Evolutionary conservation across 2,113 vertebrate species (phyloP).

Genomic region (Amphilophus citrinellus): DNA sequence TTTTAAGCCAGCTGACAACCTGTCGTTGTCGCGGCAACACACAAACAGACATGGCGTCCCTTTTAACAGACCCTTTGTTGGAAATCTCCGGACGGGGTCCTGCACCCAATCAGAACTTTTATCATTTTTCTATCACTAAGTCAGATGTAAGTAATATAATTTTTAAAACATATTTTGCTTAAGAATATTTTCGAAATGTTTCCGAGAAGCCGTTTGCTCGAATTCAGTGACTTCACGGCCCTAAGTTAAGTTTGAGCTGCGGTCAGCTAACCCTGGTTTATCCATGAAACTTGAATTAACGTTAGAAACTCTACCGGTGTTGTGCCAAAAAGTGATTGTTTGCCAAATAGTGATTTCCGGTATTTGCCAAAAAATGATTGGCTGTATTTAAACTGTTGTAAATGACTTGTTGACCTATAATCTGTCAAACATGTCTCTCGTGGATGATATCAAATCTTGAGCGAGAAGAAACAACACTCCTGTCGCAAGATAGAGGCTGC

Average conservation of each 20-base stretch:
- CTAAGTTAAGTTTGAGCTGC: background rate
- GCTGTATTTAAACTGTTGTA: too few relatives aligned
- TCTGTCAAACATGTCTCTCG: too few relatives aligned
- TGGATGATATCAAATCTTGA: too few relatives aligned
- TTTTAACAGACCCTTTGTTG: slow-evolving; percentile 74
- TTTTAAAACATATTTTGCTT: background rate
- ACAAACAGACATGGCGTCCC: slow-evolving; percentile 65
- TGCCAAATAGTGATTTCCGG: too few relatives aligned
- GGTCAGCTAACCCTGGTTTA: background rate
- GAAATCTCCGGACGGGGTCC: slow-evolving; percentile 77
- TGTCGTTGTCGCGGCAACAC: slow-evolving; percentile 75
- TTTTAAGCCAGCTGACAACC: background rate
- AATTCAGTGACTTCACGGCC: background rate
- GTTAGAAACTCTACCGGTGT: background rate
- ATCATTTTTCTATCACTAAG: slow-evolving; percentile 77
- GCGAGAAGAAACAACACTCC: too few relatives aligned
- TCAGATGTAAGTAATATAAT: slow-evolving; percentile 77
- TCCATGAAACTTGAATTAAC: background rate
- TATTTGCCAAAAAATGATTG: too few relatives aligned
- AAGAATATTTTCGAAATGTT: background rate
- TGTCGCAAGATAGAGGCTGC: too few relatives aligned
- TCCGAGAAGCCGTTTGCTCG: background rate
- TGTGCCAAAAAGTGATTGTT: too few relatives aligned
- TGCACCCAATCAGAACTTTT: slow-evolving; percentile 81
- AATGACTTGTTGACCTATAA: too few relatives aligned